Conservation (phyloP, 2,888 invertebrate species). For the Subacronicta megacephala region DNA sequence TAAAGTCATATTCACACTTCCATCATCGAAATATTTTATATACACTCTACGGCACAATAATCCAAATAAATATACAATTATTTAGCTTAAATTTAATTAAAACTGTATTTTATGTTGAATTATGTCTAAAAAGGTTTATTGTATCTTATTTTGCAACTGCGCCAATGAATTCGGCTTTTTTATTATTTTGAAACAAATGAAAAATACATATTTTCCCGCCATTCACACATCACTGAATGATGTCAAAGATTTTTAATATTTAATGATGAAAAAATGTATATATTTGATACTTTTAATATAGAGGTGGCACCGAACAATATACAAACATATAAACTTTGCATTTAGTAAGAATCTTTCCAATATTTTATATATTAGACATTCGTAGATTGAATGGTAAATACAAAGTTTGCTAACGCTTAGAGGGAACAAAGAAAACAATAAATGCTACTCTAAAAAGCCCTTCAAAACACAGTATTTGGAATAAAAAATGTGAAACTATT, state of each 20-base stretch:
- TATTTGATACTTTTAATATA: slow-evolving; percentile 61
- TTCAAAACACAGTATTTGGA: too few relatives aligned
- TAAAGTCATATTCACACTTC: slow-evolving; percentile 17
- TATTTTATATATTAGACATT: slow-evolving; percentile 28
- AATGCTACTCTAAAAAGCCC: too few relatives aligned
- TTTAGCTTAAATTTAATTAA: slow-evolving; percentile 15
- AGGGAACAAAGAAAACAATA: too few relatives aligned
- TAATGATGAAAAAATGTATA: slow-evolving; percentile 61
- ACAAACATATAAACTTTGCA: slow-evolving; percentile 44
- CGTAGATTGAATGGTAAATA: neutral
- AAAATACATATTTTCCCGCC: slow-evolving; percentile 35
- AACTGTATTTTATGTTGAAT: slow-evolving; percentile 5
- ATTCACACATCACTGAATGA: slow-evolving; percentile 55
- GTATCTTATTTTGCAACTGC: slow-evolving; percentile 36
- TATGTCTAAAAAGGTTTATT: slow-evolving; percentile 8
- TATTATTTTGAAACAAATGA: slow-evolving; percentile 28
- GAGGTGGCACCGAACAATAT: slow-evolving; percentile 51
- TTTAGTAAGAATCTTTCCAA: slow-evolving; percentile 47
- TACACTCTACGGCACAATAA: slow-evolving; percentile 42
- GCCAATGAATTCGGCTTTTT: slow-evolving; percentile 33
- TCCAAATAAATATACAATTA: slow-evolving; percentile 13
- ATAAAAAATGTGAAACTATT: too few relatives aligned
- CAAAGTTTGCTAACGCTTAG: too few relatives aligned
- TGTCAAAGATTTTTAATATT: slow-evolving; percentile 57
- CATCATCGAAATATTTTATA: slow-evolving; percentile 35